Evolutionary conservation across 2,113 vertebrate genomes (phyloP), one percentile per base, ranked within the genome.

Genomic region (Megalops atlanticus): DNA sequence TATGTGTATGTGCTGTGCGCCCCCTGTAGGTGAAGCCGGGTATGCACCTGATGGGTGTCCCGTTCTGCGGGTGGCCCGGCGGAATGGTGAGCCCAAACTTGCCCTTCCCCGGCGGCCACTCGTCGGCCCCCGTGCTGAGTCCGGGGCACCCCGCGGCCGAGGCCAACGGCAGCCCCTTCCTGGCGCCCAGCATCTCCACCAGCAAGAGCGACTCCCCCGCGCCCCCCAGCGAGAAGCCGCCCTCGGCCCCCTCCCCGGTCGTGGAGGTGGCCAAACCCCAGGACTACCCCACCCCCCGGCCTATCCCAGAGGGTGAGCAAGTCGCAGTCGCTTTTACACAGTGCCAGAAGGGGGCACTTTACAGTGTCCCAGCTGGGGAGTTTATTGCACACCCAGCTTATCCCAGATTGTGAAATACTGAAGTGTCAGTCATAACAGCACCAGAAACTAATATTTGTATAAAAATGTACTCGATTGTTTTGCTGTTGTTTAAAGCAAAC

Each of bases 171-270:
- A 97, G 94, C 91, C 95, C 96, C 6, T 94, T 94, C 77, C 86
- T 96, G 82, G 90, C 94, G 68, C 95, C 96, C 74, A 96, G 90
- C 75, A 89, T 93, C 89, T 91, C 96, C 82, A 87, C 93, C 86
- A 96, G 90, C 92, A 98, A 97, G 91, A 96, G 95, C 82, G 96
- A 98, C 88, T 97, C 97, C 84, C 96, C 97, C 81, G 89, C 94
- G 81, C 93, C 93, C 79, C 95, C 93, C 71, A 88, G 88, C 75
- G 97, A 99, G 81, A 99, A 97, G 93, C 74, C 74, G 58, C 88
- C 88, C 33, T 93, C 90, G 76, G 83, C 92, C 81, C 90, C 94
- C 76, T 93, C 95, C 89, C 84, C 94, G 35, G 77, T 93, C 54
- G 80, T 95, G 84, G 97, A 98, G 90, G 93, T 96, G 85, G 92